Base-by-base conservation (phyloP, 2,113 vertebrate species). In the Paraplagusia blochii region DNA sequence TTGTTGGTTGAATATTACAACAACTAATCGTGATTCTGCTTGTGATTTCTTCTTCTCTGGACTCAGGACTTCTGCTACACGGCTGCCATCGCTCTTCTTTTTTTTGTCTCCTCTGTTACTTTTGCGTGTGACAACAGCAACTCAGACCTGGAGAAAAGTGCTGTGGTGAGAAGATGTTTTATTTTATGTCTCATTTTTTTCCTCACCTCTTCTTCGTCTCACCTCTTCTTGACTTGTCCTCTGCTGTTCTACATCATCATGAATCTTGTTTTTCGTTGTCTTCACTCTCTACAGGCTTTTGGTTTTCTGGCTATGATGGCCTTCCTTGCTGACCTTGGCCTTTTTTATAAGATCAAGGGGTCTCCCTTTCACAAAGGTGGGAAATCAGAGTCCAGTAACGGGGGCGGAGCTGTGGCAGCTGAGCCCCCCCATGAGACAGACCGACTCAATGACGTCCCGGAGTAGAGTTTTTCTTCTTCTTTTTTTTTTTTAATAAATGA, bases 11-110 rank as follows among this genome's bases (percentile, higher is more conserved):
- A n/a, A n/a, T n/a, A n/a, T n/a, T n/a, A n/a, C n/a, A 44, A 44
- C n/a, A 3, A 44, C 8, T 16, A 3, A 45, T 45, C 11, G 17
- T 45, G 8, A 43, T 12, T 2, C 9, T 33, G 2, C 22, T 36
- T 34, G 47, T 18, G 2, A 3, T 52, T 51, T 15, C 38, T 2
- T 53, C 14, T 45, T 1, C 58, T 38, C 40, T 82, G 4, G n/a
- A n/a, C n/a, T n/a, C 70, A 97, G 95, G 95, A 97, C 55, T 81
- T 93, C 12, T 4, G 1, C 1, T 87, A 93, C 59, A 79, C 91
- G 0, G 0, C 0, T 39, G 0, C 0, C 48, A 87, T 90, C 44
- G 55, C 60, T 0, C 0, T 17, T 1, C 0, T 72, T 0, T 92
- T 98, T 67, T 0, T 94, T 7, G 1, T 93, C 59, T 90, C 94